Percentiles rank a stretch among this genome's conserved stretches.
Evolutionary conservation across 2,113 vertebrate genomes (phyloP).

Genomic region (Salvelinus alpinus): DNA sequence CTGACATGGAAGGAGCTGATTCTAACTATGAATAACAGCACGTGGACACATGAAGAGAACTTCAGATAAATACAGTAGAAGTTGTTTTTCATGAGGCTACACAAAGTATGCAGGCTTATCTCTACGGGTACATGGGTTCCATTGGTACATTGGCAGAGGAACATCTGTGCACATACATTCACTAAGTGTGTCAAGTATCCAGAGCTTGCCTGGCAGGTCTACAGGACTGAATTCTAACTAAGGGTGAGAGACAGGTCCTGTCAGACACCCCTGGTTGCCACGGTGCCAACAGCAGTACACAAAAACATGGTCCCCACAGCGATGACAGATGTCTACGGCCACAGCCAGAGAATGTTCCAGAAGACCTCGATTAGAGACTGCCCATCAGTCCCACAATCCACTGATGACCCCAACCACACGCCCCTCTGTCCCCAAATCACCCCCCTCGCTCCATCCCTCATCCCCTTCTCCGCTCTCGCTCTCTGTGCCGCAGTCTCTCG

Average conservation of each 20-base stretch:
- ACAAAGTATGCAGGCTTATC: no score
- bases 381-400: conserved; percentile 4
- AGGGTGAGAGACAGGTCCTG: conserved; percentile 24
- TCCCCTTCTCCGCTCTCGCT: background rate
- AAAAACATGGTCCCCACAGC: conserved; percentile 19
- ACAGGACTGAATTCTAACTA: conserved; percentile 22
- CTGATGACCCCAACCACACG: background rate
- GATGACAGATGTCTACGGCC: background rate
- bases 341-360: background rate
- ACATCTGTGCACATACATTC: background rate
- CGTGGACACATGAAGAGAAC: no score
- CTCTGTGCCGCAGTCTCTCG: background rate
- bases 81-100: no score
- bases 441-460: background rate
- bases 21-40: background rate
- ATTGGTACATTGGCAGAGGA: no score
- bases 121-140: no score
- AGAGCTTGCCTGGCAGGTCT: conserved; percentile 42
- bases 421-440: background rate
- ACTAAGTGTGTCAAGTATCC: conserved; percentile 12
- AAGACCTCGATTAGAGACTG: background rate
- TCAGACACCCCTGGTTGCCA: conserved; percentile 45
- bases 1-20: conserved; percentile 38
- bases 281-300: conserved; percentile 23
- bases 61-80: no score